Base-by-base conservation (phyloP, 2,797 vertebrate genomes). In the Dicrostonyx torquatus region DNA sequence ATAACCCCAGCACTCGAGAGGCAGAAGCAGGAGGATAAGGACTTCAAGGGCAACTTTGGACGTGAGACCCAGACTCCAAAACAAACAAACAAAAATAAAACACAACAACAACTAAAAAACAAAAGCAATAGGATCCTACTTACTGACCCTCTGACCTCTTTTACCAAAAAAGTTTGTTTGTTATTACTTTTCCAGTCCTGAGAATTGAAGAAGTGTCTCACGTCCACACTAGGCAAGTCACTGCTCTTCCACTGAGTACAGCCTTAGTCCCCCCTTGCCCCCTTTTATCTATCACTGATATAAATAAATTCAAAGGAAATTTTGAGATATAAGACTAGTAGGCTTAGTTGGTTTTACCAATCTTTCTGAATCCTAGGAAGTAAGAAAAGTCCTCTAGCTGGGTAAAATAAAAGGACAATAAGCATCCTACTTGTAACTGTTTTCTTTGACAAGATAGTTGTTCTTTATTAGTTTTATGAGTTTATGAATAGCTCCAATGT, bases 391-490 rank as follows among this genome's bases (percentile, higher is more conserved):
- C 43, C 94, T 70, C 22, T 62, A 60, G 60, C 5, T 31, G 85
- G 90, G 4, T 8, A 34, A 68, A 48, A 3, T 2, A 34, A 78
- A 58, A 24, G 13, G 68, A 24, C 31, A 48, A 66, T 73, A 90
- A 92, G 45, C 6, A 72, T 53, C 22, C 11, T 58, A 15, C 50
- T 91, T 20, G 13, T 11, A 37, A 70, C 22, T 84, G 6, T 75
- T n/a, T 77, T 87, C 29, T 90, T 53, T 92, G 82, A 43, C 13
- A 82, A 89, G 70, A 40, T 95, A 90, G 79, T 93, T 96, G 53
- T 96, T 93, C 45, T 64, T 89, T 92, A 90, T 83, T 93, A 87
- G 86, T 93, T 94, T 94, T 89, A 95, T 68, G 66, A 88, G 93
- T 80, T 80, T 94, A 68, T 37, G 14, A 94, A 70, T 15, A 80